phyloP scores from a whole-genome alignment of 2,113 vertebrate genomes.

The Salvelinus namaycush region DNA sequence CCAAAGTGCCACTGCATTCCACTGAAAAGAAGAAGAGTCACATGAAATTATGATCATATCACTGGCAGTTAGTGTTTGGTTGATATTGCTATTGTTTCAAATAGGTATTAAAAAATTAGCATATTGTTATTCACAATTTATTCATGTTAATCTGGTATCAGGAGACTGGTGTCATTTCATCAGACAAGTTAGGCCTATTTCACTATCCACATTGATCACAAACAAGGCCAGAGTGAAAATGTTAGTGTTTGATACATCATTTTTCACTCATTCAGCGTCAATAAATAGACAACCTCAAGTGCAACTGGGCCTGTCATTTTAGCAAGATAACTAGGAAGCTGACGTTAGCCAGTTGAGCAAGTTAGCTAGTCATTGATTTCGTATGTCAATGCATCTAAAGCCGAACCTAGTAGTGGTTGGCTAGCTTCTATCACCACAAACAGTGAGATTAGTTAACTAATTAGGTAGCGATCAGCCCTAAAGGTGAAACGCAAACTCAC shows the following conservation, averaged over 20 bases:
- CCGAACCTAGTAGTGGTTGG: no score
- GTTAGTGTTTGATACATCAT: not conserved
- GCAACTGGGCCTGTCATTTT: not conserved
- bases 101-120: no score
- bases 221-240: not conserved
- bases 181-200: not conserved
- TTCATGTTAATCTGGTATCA: not conserved
- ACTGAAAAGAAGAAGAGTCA: constrained; percentile 55
- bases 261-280: not conserved
- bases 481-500: not conserved
- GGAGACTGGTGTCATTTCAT: not conserved
- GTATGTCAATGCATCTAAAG: not conserved
- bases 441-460: not conserved
- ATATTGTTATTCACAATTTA: no score
- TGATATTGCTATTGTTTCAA: not conserved
- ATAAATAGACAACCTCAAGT: not conserved
- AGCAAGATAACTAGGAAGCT: constrained; percentile 16
- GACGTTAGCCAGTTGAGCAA: not conserved
- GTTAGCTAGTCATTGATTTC: not conserved
- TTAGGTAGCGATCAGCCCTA: not conserved
- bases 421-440: not conserved
- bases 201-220: not conserved
- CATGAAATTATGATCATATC: not conserved
- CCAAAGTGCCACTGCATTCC: constrained; percentile 98
- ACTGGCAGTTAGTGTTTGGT: not conserved